These are phyloP conservation scores for Bombus pascuorum DNA, from an alignment of 1,140 invertebrate species.

Conservation along the genomic window DNA sequence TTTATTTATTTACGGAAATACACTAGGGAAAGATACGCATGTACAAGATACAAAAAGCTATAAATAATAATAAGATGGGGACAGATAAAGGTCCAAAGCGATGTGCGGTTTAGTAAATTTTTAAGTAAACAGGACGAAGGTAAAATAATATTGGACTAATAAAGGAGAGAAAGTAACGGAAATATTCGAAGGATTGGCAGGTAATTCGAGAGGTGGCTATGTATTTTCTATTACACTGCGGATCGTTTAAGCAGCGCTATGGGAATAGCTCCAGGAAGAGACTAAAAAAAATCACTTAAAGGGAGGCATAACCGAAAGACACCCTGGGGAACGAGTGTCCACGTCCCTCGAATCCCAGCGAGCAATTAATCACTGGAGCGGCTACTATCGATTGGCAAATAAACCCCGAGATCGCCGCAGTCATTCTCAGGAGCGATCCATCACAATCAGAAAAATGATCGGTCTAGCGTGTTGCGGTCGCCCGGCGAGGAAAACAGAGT, in stretches of 20 bases:
- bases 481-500: constrained; percentile 2
- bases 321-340: constrained; percentile 19
- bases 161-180: not conserved
- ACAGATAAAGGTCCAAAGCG: too few relatives aligned
- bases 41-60: too few relatives aligned
- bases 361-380: constrained; percentile 40
- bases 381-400: constrained; percentile 44
- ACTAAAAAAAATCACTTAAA: constrained; percentile 11
- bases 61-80: too few relatives aligned
- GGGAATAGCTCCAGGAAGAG: not conserved
- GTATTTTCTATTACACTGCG: not conserved
- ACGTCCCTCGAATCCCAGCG: not conserved
- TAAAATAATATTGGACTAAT: too few relatives aligned
- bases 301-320: constrained; percentile 15
- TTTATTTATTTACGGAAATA: not conserved
- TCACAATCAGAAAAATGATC: constrained; percentile 49
- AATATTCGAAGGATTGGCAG: not conserved
- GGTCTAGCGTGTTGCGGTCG: not conserved
- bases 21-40: too few relatives aligned
- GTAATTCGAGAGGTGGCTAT: not conserved
- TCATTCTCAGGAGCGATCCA: constrained; percentile 40
- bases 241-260: not conserved
- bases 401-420: constrained; percentile 34
- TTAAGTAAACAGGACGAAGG: too few relatives aligned
- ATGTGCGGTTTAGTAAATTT: too few relatives aligned